Evolutionary conservation across 2,797 vertebrate genomes (phyloP).

Genomic region (Acipenser oxyrinchus): DNA sequence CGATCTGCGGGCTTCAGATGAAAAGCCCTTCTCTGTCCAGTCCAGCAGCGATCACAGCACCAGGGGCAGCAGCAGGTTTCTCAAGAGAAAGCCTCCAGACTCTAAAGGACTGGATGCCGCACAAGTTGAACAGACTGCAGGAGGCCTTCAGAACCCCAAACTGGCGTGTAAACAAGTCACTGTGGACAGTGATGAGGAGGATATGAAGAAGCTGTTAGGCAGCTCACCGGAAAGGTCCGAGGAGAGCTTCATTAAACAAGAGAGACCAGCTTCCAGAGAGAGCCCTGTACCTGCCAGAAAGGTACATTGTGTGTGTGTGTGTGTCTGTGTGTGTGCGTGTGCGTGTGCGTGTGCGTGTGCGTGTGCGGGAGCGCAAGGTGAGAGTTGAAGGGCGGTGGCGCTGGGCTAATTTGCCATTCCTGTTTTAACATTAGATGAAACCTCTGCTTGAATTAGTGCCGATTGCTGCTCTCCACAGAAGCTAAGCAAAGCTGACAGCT

Average conservation of each 20-base stretch:
- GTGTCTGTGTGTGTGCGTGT: no score
- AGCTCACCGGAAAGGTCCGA: conserved; percentile 42
- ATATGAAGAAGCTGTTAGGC: conserved; percentile 49
- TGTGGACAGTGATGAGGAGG: conserved; percentile 65
- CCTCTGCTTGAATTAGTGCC: no score
- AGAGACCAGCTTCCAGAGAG: conserved; percentile 9
- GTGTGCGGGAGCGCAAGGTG: no score
- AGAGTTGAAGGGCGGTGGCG: no score
- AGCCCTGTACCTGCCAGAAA: conserved; percentile 15
- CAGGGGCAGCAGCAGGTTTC: conserved; percentile 37
- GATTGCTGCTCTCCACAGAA: no score
- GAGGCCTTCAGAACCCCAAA: not conserved
- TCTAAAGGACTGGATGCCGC: not conserved
- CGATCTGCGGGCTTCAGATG: not conserved
- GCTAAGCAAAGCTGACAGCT: no score
- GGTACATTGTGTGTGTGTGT: conserved; percentile 19
- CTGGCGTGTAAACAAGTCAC: conserved; percentile 18
- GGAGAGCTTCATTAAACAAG: conserved; percentile 15
- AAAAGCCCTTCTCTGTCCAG: conserved; percentile 16
- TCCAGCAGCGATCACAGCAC: conserved; percentile 25
- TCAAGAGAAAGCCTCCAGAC: conserved; percentile 45
- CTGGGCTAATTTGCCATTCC: no score
- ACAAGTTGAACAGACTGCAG: not conserved
- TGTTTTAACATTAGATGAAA: no score
- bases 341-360: no score